Evolutionary conservation across 2,797 vertebrate genomes (phyloP).

Genomic region (Passerculus sandwichensis): DNA sequence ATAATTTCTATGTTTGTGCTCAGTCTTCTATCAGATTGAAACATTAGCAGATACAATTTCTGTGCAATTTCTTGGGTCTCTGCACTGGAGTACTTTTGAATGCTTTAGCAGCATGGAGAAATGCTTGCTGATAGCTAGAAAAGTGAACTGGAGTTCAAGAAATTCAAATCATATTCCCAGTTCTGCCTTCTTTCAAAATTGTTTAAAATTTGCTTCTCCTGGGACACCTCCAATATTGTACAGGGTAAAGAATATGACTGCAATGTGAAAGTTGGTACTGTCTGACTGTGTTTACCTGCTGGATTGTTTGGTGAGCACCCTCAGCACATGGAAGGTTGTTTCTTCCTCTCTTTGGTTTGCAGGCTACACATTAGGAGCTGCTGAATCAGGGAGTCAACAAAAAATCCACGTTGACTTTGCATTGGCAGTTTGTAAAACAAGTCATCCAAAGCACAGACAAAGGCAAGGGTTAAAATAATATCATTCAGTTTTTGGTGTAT

Average conservation of each 20-base stretch:
- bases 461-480: not conserved
- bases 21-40: not conserved
- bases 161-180: not conserved
- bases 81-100: not conserved
- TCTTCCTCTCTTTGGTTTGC: not conserved
- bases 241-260: not conserved
- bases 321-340: not conserved
- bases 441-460: not conserved
- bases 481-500: not conserved
- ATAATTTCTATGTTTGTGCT: not conserved
- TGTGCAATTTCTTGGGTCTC: not conserved
- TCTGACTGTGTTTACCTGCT: not conserved
- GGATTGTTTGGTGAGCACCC: not conserved
- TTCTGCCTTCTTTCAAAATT: not conserved
- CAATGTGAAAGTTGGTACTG: not conserved
- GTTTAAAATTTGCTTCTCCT: not conserved
- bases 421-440: not conserved
- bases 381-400: not conserved
- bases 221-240: not conserved
- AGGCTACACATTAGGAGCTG: not conserved
- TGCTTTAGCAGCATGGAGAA: not conserved
- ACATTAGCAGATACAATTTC: not conserved
- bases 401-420: not conserved
- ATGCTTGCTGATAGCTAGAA: not conserved
- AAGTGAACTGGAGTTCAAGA: not conserved